Evolutionary conservation across 2,113 vertebrate species (phyloP).

Genomic region (Crypturellus undulatus): DNA sequence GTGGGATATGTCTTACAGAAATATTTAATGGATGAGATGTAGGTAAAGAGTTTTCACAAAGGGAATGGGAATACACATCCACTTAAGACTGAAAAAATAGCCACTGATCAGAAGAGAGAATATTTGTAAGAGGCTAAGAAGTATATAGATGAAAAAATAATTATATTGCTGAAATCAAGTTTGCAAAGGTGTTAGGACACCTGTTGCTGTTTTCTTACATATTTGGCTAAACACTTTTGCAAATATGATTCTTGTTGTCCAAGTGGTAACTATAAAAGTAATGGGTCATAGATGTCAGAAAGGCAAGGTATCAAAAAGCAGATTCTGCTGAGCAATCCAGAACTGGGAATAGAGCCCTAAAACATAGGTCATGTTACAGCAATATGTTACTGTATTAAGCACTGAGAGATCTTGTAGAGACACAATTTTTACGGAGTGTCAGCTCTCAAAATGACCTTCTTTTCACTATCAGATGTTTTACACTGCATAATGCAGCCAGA

Average conservation of each 20-base stretch:
- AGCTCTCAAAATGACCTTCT: neutral
- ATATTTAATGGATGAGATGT: neutral
- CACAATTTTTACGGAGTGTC: neutral
- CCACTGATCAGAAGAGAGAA: neutral
- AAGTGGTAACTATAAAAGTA: neutral
- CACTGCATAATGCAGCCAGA: neutral
- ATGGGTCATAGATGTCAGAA: neutral
- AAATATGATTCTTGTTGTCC: neutral
- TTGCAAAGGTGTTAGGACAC: neutral
- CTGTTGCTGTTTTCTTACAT: neutral
- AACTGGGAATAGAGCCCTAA: neutral
- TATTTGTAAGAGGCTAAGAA: neutral
- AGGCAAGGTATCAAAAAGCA: neutral
- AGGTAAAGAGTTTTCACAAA: neutral
- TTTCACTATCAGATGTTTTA: neutral
- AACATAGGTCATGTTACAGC: neutral
- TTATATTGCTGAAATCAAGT: fast-evolving
- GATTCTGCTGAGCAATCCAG: neutral
- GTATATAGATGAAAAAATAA: no score
- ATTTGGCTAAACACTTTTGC: neutral
- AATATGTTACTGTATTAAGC: neutral
- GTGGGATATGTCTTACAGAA: neutral
- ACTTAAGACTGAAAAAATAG: neutral
- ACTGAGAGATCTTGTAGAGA: neutral
- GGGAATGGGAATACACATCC: neutral